phyloP scores from a whole-genome alignment of 2,888 invertebrate species.

The Globia sparganii region DNA sequence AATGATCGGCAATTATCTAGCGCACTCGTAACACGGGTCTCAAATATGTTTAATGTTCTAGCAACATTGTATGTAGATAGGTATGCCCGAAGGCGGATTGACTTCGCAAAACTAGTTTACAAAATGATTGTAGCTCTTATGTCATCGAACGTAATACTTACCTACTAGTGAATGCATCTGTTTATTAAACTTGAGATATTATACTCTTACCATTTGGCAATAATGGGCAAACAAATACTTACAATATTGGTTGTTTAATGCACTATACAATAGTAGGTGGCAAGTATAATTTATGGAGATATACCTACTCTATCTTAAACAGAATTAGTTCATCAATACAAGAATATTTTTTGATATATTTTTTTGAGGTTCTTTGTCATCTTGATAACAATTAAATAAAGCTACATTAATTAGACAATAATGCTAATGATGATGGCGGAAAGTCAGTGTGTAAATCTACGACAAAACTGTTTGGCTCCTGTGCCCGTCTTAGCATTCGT shows the following conservation, averaged over 20 bases:
- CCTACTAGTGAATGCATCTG: conserved; percentile 50
- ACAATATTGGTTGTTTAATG: conserved; percentile 4
- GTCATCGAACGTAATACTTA: conserved; percentile 60
- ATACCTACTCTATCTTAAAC: neutral
- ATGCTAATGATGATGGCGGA: conserved; percentile 23
- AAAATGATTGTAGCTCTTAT: conserved; percentile 61
- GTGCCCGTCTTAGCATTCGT: conserved; percentile 30
- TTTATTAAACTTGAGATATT: conserved; percentile 61
- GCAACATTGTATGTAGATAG: conserved; percentile 47
- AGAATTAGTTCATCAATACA: neutral
- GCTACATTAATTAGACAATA: conserved; percentile 2
- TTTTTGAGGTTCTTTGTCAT: neutral
- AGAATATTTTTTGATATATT: neutral
- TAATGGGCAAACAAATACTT: conserved; percentile 19
- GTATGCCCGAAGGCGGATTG: conserved; percentile 46
- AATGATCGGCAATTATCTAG: conserved; percentile 30
- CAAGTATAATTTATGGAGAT: neutral
- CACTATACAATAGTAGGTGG: neutral
- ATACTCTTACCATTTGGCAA: conserved; percentile 48
- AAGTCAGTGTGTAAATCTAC: conserved; percentile 22
- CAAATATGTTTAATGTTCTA: conserved; percentile 34
- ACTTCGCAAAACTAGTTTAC: conserved; percentile 57
- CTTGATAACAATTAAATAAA: neutral
- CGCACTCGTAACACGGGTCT: conserved; percentile 29
- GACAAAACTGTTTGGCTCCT: conserved; percentile 46